A percentile compares a stretch with the other conserved stretches of the same genome.
Conservation (phyloP, 2,888 invertebrate genomes). For the Eledone cirrhosa region DNA sequence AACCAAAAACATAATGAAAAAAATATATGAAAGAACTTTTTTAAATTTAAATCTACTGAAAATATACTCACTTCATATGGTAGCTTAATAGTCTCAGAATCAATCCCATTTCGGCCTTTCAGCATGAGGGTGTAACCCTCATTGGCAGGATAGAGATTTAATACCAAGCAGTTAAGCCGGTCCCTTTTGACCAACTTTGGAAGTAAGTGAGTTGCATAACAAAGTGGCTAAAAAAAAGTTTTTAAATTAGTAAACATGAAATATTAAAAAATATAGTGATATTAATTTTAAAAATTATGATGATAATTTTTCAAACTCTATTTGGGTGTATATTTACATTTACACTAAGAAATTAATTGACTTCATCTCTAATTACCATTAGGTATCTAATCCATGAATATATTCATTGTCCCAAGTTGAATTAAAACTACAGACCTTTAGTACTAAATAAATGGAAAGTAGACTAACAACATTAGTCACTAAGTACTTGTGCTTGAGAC, state of each 20-base stretch:
- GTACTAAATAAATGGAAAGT: too few species aligned
- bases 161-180: conserved; percentile 85
- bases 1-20: too few species aligned
- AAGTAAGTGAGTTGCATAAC: conserved; percentile 71
- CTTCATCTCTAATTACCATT: neutral
- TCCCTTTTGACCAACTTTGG: conserved; percentile 86
- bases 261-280: neutral
- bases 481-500: too few species aligned
- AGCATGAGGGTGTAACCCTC: conserved; percentile 84
- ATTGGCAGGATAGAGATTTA: conserved; percentile 90
- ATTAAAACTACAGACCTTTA: neutral
- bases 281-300: neutral
- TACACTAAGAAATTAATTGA: neutral
- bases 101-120: conserved; percentile 55
- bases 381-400: neutral
- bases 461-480: too few species aligned
- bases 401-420: neutral
- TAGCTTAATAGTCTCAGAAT: conserved; percentile 63
- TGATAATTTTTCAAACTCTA: neutral
- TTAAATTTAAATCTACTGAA: too few species aligned
- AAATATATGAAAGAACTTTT: too few species aligned
- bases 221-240: conserved; percentile 46
- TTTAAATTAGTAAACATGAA: conserved; percentile 1
- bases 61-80: conserved; percentile 77
- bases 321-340: too few species aligned